Percentiles rank a stretch among this genome's conserved stretches.
Conservation (phyloP, 2,113 vertebrate genomes). For the Anarrhichthys ocellatus region DNA sequence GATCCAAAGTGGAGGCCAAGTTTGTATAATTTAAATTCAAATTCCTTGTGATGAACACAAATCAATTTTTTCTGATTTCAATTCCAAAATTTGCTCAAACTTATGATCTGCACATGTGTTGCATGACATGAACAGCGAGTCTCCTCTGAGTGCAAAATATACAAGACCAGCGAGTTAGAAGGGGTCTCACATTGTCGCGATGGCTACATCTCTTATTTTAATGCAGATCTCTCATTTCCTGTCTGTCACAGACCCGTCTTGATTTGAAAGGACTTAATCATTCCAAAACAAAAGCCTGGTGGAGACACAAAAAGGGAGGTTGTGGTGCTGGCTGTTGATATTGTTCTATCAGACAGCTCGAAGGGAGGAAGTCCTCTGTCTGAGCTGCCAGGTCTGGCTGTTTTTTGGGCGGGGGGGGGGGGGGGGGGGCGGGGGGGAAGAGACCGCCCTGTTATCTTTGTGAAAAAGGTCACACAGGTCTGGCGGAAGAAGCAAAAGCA, state of each 20-base stretch:
- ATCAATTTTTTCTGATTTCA: not conserved
- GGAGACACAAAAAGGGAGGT: constrained; percentile 52
- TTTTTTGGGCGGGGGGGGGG: constrained; percentile 39
- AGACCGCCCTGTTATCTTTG: constrained; percentile 75
- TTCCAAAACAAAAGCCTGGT: constrained; percentile 67
- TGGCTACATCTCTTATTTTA: constrained; percentile 36
- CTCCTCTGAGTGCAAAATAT: constrained; percentile 8
- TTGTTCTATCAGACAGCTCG: constrained; percentile 70
- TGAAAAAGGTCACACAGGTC: constrained; percentile 76
- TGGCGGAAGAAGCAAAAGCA: constrained; percentile 77
- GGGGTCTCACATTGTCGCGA: not conserved
- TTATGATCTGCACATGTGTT: not conserved
- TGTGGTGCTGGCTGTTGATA: constrained; percentile 59
- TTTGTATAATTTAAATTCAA: not conserved
- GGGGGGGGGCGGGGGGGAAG: constrained; percentile 52
- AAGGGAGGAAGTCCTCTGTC: constrained; percentile 75
- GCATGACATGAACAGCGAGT: not conserved
- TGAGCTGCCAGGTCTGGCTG: constrained; percentile 66
- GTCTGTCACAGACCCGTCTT: constrained; percentile 37
- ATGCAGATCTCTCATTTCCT: constrained; percentile 69
- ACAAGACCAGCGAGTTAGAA: constrained; percentile 8
- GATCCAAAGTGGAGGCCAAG: not conserved
- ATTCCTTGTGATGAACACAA: not conserved
- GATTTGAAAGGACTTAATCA: constrained; percentile 69
- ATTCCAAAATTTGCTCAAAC: not conserved